These are phyloP conservation scores for Periophthalmodon schlosseri DNA, from an alignment of 2,113 vertebrate species.

Conservation along the genomic window DNA sequence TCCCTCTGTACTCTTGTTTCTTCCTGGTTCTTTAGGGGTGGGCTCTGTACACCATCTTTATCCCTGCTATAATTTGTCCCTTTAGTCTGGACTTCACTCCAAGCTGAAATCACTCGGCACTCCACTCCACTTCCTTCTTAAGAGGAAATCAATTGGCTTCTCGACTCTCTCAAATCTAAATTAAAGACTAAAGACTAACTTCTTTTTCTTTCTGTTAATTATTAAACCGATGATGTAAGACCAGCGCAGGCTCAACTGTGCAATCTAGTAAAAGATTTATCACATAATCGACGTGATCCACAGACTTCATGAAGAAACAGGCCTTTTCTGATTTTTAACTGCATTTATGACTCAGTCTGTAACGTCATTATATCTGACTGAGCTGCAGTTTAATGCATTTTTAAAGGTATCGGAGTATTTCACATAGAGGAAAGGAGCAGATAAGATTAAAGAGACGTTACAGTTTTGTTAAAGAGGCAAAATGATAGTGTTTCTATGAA, in stretches of 20 bases:
- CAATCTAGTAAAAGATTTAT: slow-evolving; percentile 37
- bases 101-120: slow-evolving; percentile 17
- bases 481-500: neutral
- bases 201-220: slow-evolving; percentile 28
- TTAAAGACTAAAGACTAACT: slow-evolving; percentile 36
- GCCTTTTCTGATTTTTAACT: neutral
- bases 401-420: neutral
- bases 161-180: slow-evolving; percentile 35
- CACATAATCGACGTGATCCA: slow-evolving; percentile 17
- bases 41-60: neutral
- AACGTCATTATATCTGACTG: neutral
- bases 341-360: slow-evolving; percentile 7
- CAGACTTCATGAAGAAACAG: slow-evolving; percentile 1
- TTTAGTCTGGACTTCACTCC: slow-evolving; percentile 8
- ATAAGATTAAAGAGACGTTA: neutral
- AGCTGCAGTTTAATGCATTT: slow-evolving; percentile 5
- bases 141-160: slow-evolving; percentile 36
- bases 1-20: neutral
- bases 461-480: neutral
- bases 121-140: slow-evolving; percentile 21
- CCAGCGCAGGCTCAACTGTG: slow-evolving; percentile 15
- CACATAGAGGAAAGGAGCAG: neutral
- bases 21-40: too few relatives aligned
- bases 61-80: slow-evolving; percentile 4
- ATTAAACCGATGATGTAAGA: slow-evolving; percentile 29